Conservation (phyloP, 2,888 invertebrate species). For the Cremastinae sp. region DNA sequence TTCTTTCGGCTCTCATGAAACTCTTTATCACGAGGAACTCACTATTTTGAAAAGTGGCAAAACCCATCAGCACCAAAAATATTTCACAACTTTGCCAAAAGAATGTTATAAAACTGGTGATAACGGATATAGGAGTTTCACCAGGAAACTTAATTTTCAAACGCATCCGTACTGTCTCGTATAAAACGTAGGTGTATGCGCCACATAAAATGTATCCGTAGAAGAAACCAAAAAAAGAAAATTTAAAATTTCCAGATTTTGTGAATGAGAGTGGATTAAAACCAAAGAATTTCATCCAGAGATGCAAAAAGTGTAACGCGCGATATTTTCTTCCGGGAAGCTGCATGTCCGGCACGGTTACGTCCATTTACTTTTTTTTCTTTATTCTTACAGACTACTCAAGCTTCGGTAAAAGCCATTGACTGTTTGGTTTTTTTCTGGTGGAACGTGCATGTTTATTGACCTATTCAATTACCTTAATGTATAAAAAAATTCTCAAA, state of each 20-base stretch:
- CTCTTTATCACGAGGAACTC: not conserved
- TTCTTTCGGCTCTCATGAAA: not conserved
- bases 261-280: slow-evolving; percentile 22
- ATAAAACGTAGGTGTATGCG: not conserved
- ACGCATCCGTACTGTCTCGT: not conserved
- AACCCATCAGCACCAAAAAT: not conserved
- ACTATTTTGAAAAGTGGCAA: not conserved
- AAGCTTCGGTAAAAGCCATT: too few relatives aligned
- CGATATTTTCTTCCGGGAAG: too few relatives aligned
- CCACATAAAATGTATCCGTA: slow-evolving; percentile 6
- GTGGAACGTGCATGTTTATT: too few relatives aligned
- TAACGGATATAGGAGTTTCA: slow-evolving; percentile 4
- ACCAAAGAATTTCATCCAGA: slow-evolving; percentile 26
- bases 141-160: not conserved
- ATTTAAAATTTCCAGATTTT: not conserved
- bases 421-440: too few relatives aligned
- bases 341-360: too few relatives aligned
- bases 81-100: not conserved
- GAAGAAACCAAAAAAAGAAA: not conserved
- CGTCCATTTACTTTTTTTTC: too few relatives aligned
- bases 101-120: not conserved
- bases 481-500: too few relatives aligned
- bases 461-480: too few relatives aligned
- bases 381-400: too few relatives aligned
- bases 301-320: slow-evolving; percentile 1